Evolutionary conservation across 2,888 invertebrate species (phyloP).

Genomic region (Gisinianus flammeolus): DNA sequence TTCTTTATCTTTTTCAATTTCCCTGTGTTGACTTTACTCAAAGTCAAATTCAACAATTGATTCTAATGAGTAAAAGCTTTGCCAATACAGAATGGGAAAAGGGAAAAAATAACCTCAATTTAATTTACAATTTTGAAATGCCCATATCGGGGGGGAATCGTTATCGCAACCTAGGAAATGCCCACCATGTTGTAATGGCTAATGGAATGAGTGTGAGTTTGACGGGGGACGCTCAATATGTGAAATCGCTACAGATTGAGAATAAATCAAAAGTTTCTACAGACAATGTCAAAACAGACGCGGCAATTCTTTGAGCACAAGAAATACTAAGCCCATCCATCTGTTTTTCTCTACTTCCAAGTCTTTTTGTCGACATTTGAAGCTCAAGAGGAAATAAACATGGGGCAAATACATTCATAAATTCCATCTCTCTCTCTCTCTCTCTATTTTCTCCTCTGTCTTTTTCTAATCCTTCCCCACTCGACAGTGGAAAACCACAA

Average conservation of each 20-base stretch:
- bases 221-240: neutral
- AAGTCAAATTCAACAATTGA: neutral
- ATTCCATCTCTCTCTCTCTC: neutral
- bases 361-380: slow-evolving; percentile 19
- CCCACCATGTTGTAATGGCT: neutral
- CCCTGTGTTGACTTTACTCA: neutral
- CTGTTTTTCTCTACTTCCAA: neutral
- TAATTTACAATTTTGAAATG: neutral
- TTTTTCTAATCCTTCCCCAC: neutral
- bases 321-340: slow-evolving; percentile 22
- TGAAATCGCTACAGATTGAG: neutral
- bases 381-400: slow-evolving; percentile 30
- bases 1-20: neutral
- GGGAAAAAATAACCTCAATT: neutral
- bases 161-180: neutral
- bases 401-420: slow-evolving; percentile 1
- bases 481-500: neutral
- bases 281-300: slow-evolving; percentile 17
- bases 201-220: neutral
- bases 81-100: neutral
- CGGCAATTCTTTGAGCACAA: slow-evolving; percentile 11
- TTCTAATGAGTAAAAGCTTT: neutral
- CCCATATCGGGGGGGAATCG: neutral
- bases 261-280: slow-evolving; percentile 17
- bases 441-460: neutral